phyloP scores from a whole-genome alignment of 2,113 vertebrate species.

The Rhombomys opimus region DNA sequence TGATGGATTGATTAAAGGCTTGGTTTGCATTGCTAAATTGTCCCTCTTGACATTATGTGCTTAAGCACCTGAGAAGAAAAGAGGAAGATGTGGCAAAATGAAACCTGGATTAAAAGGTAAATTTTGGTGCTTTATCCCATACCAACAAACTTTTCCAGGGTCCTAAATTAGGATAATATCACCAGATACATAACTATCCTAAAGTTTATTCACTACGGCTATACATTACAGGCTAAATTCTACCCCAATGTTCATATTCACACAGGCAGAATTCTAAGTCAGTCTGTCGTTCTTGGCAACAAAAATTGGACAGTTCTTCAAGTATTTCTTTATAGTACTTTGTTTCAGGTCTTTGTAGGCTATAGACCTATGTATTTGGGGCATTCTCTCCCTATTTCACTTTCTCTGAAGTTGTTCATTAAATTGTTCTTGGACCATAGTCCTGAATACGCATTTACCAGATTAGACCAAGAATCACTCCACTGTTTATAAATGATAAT shows the following conservation, averaged over 20 bases:
- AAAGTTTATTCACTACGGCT: not conserved
- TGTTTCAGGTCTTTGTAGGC: not conserved
- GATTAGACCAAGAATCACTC: constrained; percentile 13
- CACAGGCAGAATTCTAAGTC: not conserved
- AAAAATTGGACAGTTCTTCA: not conserved
- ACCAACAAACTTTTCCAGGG: not conserved
- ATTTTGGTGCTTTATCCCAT: not conserved
- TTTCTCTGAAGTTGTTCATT: not conserved
- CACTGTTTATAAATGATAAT: constrained; percentile 41
- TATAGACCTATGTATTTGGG: not conserved
- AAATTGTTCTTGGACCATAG: not conserved
- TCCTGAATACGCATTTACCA: constrained; percentile 18
- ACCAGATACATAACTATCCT: not conserved
- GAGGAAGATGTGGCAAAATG: not conserved
- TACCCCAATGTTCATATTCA: not conserved
- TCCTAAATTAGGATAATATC: not conserved
- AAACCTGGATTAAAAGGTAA: not conserved
- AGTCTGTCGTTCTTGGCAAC: not conserved
- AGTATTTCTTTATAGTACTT: not conserved
- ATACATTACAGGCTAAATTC: not conserved
- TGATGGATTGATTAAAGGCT: constrained; percentile 63
- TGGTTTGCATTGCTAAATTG: constrained; percentile 29
- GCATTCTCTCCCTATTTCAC: not conserved
- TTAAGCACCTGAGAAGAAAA: not conserved
- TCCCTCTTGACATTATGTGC: not conserved